Evolutionary conservation across 2,888 invertebrate species (phyloP), one percentile per base, ranked within the genome.

Genomic region (Holacanthella duospinosa): DNA sequence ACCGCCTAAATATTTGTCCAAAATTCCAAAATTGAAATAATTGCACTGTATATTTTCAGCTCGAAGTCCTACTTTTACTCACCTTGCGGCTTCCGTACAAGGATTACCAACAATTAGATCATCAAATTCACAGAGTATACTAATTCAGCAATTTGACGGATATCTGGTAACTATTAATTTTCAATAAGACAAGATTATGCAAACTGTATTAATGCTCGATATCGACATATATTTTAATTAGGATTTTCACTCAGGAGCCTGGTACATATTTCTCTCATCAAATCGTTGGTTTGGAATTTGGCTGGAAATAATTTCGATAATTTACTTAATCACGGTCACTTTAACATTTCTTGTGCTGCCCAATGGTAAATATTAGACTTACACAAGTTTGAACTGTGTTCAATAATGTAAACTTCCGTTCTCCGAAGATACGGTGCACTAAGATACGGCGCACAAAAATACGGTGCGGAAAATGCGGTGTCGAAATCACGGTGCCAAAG

Each of bases 251-350:
- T 90, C 93, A 61, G 88, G 94, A 1, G 88, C 95, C 3, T 96
- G 91, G 88, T 95, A 86, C 76, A 80, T 92, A 74, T 93, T 93
- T 77, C 85, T 97, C 61, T 84, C 89, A 0, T 87, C 90, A 3
- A 89, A 90, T 24, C 85, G 95, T 66, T 94, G 96, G 72, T 93
- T 97, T 75, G 95, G 93, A 0, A 89, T 93, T 75, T 90, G 90
- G 84, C 79, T 97, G 74, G 97, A 97, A 77, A 81, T 90, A 70
- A 84, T 93, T 60, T 94, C 94, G 75, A 85, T 90, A 0, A 69
- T 88, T 96, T 36, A 93, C 78, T 89, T 96, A 64, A 84, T 85
- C 0, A 77, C 89, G 55, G 93, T 95, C 0, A 90, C 93, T 0
- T 80, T 91, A 73, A 89, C 89, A 74, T 91, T 93, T 74, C 79